Evolutionary conservation across 2,113 vertebrate species (phyloP).

Genomic region (Seriola rivoliana): DNA sequence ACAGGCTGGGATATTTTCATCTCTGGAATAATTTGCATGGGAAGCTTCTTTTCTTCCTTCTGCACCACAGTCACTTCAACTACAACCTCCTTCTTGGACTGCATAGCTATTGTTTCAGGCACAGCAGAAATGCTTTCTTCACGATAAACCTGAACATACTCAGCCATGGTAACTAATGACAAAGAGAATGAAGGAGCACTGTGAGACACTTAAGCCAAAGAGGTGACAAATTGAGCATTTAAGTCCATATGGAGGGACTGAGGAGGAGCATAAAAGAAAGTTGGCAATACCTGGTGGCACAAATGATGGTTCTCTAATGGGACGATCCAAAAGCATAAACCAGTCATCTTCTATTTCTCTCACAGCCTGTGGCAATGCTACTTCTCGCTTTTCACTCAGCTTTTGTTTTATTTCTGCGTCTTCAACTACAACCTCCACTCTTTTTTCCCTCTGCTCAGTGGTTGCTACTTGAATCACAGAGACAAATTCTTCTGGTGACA

Average conservation of each 20-base stretch:
- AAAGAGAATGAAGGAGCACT: slow-evolving; percentile 14
- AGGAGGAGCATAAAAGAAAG: neutral
- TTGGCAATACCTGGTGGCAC: slow-evolving; percentile 66
- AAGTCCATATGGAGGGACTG: neutral
- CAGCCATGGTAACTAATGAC: slow-evolving; percentile 24
- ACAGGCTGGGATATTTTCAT: slow-evolving; percentile 37
- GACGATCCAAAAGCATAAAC: slow-evolving; percentile 65
- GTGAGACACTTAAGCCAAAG: neutral
- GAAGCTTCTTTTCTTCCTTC: slow-evolving; percentile 27
- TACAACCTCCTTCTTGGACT: slow-evolving; percentile 31
- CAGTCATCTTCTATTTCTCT: slow-evolving; percentile 73
- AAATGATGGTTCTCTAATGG: slow-evolving; percentile 50
- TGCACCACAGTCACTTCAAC: slow-evolving; percentile 29
- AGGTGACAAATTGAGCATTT: neutral
- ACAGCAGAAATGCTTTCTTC: slow-evolving; percentile 30
- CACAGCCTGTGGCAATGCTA: neutral
- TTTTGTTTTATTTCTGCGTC: slow-evolving; percentile 24
- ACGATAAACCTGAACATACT: slow-evolving; percentile 28
- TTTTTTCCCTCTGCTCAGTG: slow-evolving; percentile 20
- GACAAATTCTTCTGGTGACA: slow-evolving; percentile 22
- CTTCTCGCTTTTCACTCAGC: neutral
- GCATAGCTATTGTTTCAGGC: slow-evolving; percentile 5
- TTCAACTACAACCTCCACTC: slow-evolving; percentile 12
- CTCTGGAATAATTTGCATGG: slow-evolving; percentile 20
- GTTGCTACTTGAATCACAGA: slow-evolving; percentile 23